Evolutionary conservation across 2,797 vertebrate species (phyloP).

Genomic region (Anableps anableps): DNA sequence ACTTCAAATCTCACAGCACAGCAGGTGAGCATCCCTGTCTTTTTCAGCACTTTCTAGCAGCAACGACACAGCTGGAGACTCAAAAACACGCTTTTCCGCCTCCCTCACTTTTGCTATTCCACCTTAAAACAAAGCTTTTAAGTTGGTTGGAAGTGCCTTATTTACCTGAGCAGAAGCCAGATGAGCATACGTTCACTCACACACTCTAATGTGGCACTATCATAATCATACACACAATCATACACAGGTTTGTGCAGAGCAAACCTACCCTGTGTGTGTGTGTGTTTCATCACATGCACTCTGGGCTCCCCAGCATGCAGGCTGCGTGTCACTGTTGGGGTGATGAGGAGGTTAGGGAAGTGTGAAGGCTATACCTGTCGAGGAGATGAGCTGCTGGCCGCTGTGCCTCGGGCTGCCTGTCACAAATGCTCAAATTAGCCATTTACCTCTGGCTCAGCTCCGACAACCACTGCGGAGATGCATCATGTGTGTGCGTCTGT

Average conservation of each 20-base stretch:
- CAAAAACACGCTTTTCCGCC: slow-evolving; percentile 14
- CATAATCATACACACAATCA: slow-evolving; percentile 12
- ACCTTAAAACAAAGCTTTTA: slow-evolving; percentile 32
- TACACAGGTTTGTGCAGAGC: slow-evolving; percentile 14
- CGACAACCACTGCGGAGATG: slow-evolving; percentile 14
- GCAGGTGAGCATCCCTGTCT: slow-evolving; percentile 44
- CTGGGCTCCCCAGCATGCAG: slow-evolving; percentile 33
- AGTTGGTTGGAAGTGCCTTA: slow-evolving; percentile 29
- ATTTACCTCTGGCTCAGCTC: slow-evolving; percentile 55
- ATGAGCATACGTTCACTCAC: slow-evolving; percentile 6
- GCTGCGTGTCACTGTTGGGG: slow-evolving; percentile 31
- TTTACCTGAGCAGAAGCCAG: slow-evolving; percentile 38
- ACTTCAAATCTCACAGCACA: slow-evolving; percentile 31
- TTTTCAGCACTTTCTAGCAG: slow-evolving; percentile 36
- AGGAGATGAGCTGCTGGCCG: slow-evolving; percentile 48
- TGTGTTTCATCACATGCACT: slow-evolving; percentile 18
- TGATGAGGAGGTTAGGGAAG: slow-evolving; percentile 34
- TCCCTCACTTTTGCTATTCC: neutral
- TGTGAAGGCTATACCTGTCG: slow-evolving; percentile 61
- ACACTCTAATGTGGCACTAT: slow-evolving; percentile 1
- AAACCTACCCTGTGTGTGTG: neutral
- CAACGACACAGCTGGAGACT: slow-evolving; percentile 48
- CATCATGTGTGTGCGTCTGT: slow-evolving; percentile 23
- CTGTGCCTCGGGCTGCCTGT: slow-evolving; percentile 64
- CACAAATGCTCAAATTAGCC: slow-evolving; percentile 69